Conservation (phyloP, 2,113 vertebrate genomes). For the Paraplagusia blochii region DNA sequence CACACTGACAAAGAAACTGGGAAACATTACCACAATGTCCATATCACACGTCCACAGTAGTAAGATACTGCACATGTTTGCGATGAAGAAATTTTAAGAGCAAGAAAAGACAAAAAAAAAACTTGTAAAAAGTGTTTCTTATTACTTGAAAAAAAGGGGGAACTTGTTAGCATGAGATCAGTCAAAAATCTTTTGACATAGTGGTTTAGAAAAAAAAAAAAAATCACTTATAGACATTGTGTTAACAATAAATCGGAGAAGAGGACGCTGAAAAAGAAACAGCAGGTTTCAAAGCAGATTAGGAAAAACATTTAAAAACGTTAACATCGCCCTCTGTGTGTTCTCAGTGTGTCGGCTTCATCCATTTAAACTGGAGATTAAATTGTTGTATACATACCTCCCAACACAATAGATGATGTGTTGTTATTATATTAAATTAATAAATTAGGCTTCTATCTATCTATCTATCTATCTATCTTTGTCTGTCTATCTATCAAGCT, state of each 20-base stretch:
- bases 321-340: conserved; percentile 25
- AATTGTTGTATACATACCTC: not conserved
- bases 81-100: conserved; percentile 41
- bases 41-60: conserved; percentile 42
- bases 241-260: conserved; percentile 25
- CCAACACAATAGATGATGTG: too few relatives aligned
- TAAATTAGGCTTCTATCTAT: too few relatives aligned
- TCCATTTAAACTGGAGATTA: too few relatives aligned
- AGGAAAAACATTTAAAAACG: conserved; percentile 36
- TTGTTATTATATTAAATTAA: too few relatives aligned
- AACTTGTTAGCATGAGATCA: conserved; percentile 44
- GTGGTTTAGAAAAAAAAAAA: conserved; percentile 14
- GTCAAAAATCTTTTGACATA: conserved; percentile 26
- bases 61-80: conserved; percentile 26
- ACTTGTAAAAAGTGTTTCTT: conserved; percentile 39
- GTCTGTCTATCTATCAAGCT: too few relatives aligned
- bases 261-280: conserved; percentile 40
- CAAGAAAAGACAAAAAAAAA: conserved; percentile 66
- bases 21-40: conserved; percentile 40
- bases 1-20: conserved; percentile 35
- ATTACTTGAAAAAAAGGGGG: conserved; percentile 41
- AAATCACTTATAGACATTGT: conserved; percentile 21
- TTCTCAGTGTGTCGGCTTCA: not conserved
- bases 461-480: too few relatives aligned
- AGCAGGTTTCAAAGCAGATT: conserved; percentile 24